Evolutionary conservation across 2,888 invertebrate species (phyloP), one percentile per base, ranked within the genome.

Genomic region (Phyto melanocephala): DNA sequence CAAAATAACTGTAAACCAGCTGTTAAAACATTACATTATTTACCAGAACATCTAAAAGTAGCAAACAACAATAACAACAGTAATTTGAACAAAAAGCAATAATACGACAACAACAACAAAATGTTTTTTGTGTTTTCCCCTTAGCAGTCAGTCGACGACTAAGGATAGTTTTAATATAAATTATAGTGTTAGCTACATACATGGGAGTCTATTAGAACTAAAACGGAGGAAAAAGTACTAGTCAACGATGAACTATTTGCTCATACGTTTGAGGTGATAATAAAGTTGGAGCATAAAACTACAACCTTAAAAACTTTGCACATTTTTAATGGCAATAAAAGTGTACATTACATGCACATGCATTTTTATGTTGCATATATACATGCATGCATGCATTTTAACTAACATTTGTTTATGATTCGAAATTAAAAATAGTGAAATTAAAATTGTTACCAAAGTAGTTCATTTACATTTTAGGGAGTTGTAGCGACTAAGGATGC

Each of bases 21-120:
- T 71, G 47, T 71, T 71, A 71, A 52, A 62, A 72, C 22, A 52
- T 37, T 28, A 72, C 15, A 37, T n/a, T n/a, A n/a, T n/a, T n/a
- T n/a, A n/a, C n/a, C n/a, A n/a, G n/a, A n/a, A n/a, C n/a, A n/a
- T n/a, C n/a, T n/a, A n/a, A n/a, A n/a, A n/a, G n/a, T n/a, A n/a
- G 2, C 7, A 22, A 15, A 22, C 15, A 13, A 40, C 56, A 13
- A 28, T 60, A 40, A 17, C 35, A 42, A 10, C 42, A 13, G 20
- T n/a, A 11, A 60, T 28, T 13, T 60, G 40, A 60, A 13, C 7
- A 52, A 52, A 68, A 67, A 20, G 10, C 54, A 24, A 45, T 40
- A 22, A 37, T 33, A 62, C 28, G 17, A 40, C 17, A 6, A 20
- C 22, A 62, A 13, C 13, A 58, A 28, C 13, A 37, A 52, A 24